Evolutionary conservation across 1,140 invertebrate species (phyloP).

Genomic region (Saccostrea cuccullata): DNA sequence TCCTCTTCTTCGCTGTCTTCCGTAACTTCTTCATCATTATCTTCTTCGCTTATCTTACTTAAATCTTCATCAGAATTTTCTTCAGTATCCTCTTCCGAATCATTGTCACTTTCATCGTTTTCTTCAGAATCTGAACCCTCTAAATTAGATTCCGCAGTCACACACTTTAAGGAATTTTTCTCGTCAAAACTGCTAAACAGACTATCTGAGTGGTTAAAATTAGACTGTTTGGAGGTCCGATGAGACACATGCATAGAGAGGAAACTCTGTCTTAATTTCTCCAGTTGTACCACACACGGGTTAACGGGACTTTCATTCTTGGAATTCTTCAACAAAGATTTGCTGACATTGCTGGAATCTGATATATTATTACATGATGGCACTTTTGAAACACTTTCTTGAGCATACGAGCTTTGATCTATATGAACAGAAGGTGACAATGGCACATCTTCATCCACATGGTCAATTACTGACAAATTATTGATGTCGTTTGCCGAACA

Average conservation of each 20-base stretch:
- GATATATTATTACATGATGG: background rate
- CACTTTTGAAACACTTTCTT: background rate
- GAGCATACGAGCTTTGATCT: background rate
- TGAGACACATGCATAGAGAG: slow-evolving; percentile 45
- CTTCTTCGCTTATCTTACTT: slow-evolving; percentile 53
- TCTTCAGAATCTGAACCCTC: slow-evolving; percentile 46
- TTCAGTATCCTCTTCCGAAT: slow-evolving; percentile 48
- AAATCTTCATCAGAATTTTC: slow-evolving; percentile 40
- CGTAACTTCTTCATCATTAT: slow-evolving; percentile 47
- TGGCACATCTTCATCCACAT: slow-evolving; percentile 18
- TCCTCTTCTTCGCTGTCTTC: background rate
- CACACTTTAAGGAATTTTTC: slow-evolving; percentile 1
- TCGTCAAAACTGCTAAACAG: slow-evolving; percentile 54
- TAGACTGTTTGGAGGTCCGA: slow-evolving; percentile 24
- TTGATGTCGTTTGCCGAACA: slow-evolving; percentile 26
- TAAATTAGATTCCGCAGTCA: slow-evolving; percentile 25
- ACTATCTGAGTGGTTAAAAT: slow-evolving; percentile 51
- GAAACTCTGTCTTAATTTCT: slow-evolving; percentile 57
- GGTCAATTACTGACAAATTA: slow-evolving; percentile 65
- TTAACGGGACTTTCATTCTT: slow-evolving; percentile 37
- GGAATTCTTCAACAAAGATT: background rate
- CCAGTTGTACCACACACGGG: slow-evolving; percentile 49
- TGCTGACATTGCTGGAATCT: background rate
- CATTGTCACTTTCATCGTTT: slow-evolving; percentile 43
- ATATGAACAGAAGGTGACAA: background rate